A percentile compares a stretch with the other conserved stretches of the same genome.
Evolutionary conservation across 2,888 invertebrate genomes (phyloP).

Genomic region (Coecobrya sp.): DNA sequence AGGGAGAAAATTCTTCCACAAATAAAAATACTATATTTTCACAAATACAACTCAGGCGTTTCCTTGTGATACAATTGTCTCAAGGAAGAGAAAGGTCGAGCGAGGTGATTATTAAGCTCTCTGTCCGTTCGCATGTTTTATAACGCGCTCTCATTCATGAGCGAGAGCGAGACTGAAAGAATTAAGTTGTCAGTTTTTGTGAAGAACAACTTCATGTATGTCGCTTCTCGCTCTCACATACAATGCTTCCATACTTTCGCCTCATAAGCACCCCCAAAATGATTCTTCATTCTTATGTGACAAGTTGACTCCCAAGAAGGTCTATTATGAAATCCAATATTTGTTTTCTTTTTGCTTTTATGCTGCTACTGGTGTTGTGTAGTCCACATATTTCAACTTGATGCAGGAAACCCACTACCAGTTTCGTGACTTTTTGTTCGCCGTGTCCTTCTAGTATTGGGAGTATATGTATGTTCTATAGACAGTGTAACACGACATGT

Average conservation of each 20-base stretch:
- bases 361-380: not conserved
- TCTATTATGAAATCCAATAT: constrained; percentile 61
- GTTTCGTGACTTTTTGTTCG: constrained; percentile 4
- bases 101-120: not conserved
- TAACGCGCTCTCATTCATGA: not conserved
- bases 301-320: constrained; percentile 56
- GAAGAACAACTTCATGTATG: constrained; percentile 23
- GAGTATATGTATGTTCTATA: no score
- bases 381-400: not conserved
- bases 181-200: constrained; percentile 73
- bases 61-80: no score
- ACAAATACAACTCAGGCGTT: no score
- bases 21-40: no score
- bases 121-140: not conserved
- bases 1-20: no score
- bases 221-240: not conserved
- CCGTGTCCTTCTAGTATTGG: no score
- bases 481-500: not conserved
- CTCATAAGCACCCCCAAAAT: constrained; percentile 59
- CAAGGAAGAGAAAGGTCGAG: no score
- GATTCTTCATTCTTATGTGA: constrained; percentile 79
- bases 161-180: constrained; percentile 61
- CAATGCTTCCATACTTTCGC: constrained; percentile 63
- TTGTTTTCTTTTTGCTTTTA: constrained; percentile 41
- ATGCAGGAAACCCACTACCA: not conserved